These are phyloP conservation scores for Syngnathus rostellatus DNA, from an alignment of 2,797 vertebrate species.

Conservation along the genomic window DNA sequence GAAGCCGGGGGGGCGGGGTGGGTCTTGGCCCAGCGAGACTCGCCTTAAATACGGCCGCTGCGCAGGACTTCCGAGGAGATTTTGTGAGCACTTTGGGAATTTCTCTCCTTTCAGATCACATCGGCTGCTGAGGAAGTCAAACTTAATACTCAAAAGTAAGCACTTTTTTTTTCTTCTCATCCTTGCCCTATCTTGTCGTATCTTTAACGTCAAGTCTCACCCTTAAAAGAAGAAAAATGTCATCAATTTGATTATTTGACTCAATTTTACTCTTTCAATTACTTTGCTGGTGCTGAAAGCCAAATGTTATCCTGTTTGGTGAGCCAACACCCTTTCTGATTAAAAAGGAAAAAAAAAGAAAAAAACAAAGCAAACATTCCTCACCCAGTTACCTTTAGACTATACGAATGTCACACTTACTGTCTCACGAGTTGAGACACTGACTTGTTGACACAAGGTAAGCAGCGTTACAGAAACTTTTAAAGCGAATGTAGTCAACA, in stretches of 20 bases:
- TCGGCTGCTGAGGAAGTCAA: background rate
- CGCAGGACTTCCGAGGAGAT: background rate
- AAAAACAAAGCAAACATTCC: conserved; percentile 42
- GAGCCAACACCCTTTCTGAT: conserved; percentile 29
- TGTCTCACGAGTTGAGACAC: background rate
- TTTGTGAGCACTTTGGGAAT: background rate
- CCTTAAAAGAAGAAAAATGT: too few species aligned
- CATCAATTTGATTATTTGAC: background rate
- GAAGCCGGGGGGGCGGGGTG: conserved; percentile 8
- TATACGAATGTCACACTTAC: background rate
- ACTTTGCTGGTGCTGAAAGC: background rate
- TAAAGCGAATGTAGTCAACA: background rate
- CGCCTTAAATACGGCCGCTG: conserved; percentile 10
- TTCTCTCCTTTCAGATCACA: background rate
- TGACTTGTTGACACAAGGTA: background rate
- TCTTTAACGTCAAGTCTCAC: background rate
- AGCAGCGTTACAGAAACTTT: background rate
- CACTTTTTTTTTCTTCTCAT: background rate
- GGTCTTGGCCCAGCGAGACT: conserved; percentile 3
- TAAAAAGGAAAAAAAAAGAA: conserved; percentile 7
- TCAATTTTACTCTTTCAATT: background rate
- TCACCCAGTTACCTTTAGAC: conserved; percentile 27
- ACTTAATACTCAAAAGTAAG: background rate
- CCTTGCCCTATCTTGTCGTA: background rate
- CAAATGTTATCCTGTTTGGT: background rate